Conservation (phyloP, 2,113 vertebrate species). For the Caretta caretta region DNA sequence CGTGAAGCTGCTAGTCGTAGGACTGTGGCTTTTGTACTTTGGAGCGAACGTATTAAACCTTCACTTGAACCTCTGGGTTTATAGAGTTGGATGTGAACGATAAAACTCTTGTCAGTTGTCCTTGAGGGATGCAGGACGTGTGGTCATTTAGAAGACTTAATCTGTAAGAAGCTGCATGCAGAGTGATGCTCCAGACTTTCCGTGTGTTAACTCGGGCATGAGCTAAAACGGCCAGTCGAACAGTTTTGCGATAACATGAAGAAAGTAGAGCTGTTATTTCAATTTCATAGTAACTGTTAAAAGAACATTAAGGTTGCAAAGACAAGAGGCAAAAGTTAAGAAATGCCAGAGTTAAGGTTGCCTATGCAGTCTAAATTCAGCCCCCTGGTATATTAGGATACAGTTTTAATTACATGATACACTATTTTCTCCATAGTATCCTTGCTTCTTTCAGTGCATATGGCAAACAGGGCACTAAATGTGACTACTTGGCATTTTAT, state of each 20-base stretch:
- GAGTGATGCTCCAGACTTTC: neutral
- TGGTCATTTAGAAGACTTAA: neutral
- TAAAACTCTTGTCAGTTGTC: rapidly evolving
- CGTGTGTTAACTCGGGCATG: neutral
- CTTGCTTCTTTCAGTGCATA: neutral
- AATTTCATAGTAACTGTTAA: neutral
- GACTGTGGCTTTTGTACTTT: neutral
- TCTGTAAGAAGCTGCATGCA: neutral
- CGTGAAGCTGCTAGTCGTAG: neutral
- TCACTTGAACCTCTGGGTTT: neutral
- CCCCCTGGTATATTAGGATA: neutral
- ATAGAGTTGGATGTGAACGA: neutral
- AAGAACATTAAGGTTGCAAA: neutral
- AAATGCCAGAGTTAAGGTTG: neutral
- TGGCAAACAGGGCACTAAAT: neutral
- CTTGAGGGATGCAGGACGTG: neutral
- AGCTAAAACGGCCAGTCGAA: neutral
- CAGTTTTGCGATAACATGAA: neutral
- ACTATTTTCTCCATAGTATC: neutral
- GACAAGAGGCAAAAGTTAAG: neutral
- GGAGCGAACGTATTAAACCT: too few relatives aligned
- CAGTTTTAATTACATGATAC: neutral
- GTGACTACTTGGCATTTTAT: neutral
- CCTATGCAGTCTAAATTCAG: neutral
- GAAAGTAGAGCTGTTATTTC: neutral